Percentiles rank a stretch among this genome's conserved stretches.
These are phyloP conservation scores for Amblyraja radiata DNA, from an alignment of 2,797 vertebrate genomes.

Conservation along the genomic window DNA sequence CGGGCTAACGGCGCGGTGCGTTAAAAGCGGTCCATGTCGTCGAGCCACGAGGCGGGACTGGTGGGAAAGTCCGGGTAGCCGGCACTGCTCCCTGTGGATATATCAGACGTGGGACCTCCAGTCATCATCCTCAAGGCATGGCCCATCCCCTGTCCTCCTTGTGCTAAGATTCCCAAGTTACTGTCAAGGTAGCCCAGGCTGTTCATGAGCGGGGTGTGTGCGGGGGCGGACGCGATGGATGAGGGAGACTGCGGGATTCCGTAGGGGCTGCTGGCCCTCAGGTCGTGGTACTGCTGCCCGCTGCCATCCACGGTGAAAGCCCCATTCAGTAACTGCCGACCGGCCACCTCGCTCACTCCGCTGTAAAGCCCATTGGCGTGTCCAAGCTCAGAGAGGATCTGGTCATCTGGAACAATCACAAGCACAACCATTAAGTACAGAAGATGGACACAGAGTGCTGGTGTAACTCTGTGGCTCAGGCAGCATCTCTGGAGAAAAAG, in stretches of 20 bases:
- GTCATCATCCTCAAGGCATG: conserved; percentile 87
- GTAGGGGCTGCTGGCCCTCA: conserved; percentile 85
- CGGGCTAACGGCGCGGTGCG: background rate
- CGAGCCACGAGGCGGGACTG: conserved; percentile 94
- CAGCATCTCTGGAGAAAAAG: too few species aligned
- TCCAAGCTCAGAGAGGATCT: conserved; percentile 89
- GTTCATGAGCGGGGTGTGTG: conserved; percentile 84
- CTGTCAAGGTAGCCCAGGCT: conserved; percentile 91
- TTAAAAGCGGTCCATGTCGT: conserved; percentile 98
- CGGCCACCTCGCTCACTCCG: conserved; percentile 72
- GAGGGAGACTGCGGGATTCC: conserved; percentile 91
- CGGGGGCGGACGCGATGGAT: conserved; percentile 83
- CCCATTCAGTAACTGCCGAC: conserved; percentile 73
- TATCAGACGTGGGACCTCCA: conserved; percentile 88
- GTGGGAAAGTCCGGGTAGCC: conserved; percentile 98
- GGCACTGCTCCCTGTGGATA: conserved; percentile 94
- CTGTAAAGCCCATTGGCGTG: conserved; percentile 81
- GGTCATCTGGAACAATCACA: conserved; percentile 70
- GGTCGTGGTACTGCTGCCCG: conserved; percentile 87
- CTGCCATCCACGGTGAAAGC: conserved; percentile 78
- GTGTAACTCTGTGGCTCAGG: too few species aligned
- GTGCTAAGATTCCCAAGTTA: conserved; percentile 67
- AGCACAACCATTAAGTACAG: background rate
- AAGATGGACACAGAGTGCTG: too few species aligned
- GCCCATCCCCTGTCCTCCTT: conserved; percentile 75